Conservation (phyloP, 92 coral and sea anemone species). For the Desmophyllum pertusum region DNA sequence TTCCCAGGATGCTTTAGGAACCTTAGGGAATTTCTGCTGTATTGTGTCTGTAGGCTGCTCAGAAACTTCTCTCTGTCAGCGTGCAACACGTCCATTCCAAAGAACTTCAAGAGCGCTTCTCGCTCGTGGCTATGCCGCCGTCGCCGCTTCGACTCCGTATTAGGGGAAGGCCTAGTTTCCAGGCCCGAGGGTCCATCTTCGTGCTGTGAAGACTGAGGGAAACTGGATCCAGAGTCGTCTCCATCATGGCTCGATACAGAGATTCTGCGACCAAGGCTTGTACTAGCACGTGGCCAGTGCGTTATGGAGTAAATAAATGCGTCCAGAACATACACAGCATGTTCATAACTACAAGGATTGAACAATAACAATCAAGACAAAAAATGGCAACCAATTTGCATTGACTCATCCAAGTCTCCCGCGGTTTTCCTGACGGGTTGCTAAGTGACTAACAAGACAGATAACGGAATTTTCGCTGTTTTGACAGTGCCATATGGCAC, state of each 20-base stretch:
- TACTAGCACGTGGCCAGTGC: conserved; percentile 73
- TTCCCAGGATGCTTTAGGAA: conserved; percentile 93
- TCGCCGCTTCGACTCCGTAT: conserved; percentile 51
- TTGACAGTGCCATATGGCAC: too few relatives aligned
- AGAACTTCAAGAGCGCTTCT: conserved; percentile 66
- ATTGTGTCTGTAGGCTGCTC: conserved; percentile 68
- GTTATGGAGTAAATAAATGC: conserved; percentile 78
- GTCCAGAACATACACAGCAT: conserved; percentile 85
- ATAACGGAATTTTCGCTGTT: too few relatives aligned
- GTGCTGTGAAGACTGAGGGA: conserved; percentile 44
- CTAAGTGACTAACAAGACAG: too few relatives aligned
- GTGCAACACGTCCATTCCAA: conserved; percentile 81
- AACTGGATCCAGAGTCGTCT: conserved; percentile 54
- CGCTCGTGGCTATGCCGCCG: conserved; percentile 60
- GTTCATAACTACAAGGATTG: conserved; percentile 73
- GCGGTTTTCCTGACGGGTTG: too few relatives aligned
- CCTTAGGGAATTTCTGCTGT: conserved; percentile 80
- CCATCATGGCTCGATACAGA: conserved; percentile 65
- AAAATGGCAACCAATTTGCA: too few relatives aligned
- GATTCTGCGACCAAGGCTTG: conserved; percentile 50
- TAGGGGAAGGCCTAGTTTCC: conserved; percentile 40
- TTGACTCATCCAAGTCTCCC: too few relatives aligned
- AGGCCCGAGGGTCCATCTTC: conserved; percentile 41
- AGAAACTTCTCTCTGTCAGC: conserved; percentile 76
- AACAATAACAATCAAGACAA: not conserved